These are phyloP conservation scores for Drosophila merina DNA, from an alignment of 2,888 invertebrate species.

Conservation along the genomic window DNA sequence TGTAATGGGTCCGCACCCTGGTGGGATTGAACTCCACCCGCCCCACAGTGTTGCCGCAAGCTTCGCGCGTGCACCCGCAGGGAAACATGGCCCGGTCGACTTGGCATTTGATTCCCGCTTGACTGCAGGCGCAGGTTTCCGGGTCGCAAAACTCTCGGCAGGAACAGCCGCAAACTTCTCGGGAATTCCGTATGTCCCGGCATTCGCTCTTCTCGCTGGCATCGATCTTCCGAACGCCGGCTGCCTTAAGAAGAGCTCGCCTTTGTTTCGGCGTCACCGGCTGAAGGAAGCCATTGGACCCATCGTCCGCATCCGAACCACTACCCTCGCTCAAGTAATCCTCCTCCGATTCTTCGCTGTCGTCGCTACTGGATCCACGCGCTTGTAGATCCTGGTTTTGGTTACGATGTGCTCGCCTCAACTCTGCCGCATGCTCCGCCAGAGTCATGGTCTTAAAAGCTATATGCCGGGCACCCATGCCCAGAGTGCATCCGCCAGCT, in stretches of 20 bases:
- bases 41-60: conserved; percentile 96
- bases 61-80: conserved; percentile 97
- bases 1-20: conserved; percentile 97
- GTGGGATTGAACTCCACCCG: conserved; percentile 98
- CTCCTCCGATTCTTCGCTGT: conserved; percentile 94
- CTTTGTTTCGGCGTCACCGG: conserved; percentile 97
- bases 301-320: conserved; percentile 93
- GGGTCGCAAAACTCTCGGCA: conserved; percentile 98
- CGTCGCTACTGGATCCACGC: conserved; percentile 88
- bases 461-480: conserved; percentile 91
- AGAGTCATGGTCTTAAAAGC: conserved; percentile 92
- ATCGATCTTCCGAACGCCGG: conserved; percentile 97
- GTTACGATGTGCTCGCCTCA: conserved; percentile 93
- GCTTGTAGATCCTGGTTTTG: conserved; percentile 86
- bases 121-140: conserved; percentile 96
- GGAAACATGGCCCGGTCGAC: conserved; percentile 98
- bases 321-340: conserved; percentile 88
- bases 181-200: conserved; percentile 93
- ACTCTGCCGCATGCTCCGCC: conserved; percentile 94
- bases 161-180: conserved; percentile 97
- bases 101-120: conserved; percentile 96
- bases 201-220: conserved; percentile 97
- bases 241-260: conserved; percentile 93
- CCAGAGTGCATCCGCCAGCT: conserved; percentile 95
- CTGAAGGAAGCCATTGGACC: conserved; percentile 95